Conservation (phyloP, 2,113 vertebrate species). For the Podilymbus podiceps region DNA sequence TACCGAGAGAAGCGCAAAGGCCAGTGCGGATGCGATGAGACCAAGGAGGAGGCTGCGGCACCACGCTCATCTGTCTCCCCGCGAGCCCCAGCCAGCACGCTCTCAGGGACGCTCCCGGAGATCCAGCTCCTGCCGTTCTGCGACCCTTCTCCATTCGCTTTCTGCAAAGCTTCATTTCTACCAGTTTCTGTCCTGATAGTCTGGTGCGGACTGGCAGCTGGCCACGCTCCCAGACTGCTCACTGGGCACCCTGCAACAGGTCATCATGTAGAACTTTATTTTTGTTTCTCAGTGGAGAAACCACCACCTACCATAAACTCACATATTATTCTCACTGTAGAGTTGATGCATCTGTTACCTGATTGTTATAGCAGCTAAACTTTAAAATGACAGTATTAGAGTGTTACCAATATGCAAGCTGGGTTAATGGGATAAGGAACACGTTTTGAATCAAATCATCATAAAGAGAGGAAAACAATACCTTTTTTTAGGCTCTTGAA, state of each 20-base stretch:
- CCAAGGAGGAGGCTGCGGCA: not conserved
- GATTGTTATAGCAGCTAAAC: not conserved
- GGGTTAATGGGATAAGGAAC: not conserved
- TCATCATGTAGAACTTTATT: not conserved
- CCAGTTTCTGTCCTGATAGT: not conserved
- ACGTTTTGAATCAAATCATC: not conserved
- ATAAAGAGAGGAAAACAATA: not conserved
- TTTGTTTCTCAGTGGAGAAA: not conserved
- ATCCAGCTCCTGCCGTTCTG: not conserved
- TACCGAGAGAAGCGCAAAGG: not conserved
- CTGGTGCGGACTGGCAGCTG: not conserved
- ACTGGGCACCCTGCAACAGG: not conserved
- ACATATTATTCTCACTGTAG: not conserved
- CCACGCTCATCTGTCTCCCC: not conserved
- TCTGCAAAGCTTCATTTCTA: not conserved
- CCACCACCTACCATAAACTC: not conserved
- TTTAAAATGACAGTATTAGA: not conserved
- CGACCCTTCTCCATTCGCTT: not conserved
- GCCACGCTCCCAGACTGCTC: not conserved
- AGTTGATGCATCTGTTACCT: not conserved
- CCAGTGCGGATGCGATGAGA: not conserved
- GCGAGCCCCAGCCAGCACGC: not conserved
- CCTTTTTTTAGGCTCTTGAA: not conserved
- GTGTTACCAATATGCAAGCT: not conserved
- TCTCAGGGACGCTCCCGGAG: not conserved